These are phyloP conservation scores for Suricata suricatta DNA, from an alignment of 2,113 vertebrate species.

Conservation along the genomic window DNA sequence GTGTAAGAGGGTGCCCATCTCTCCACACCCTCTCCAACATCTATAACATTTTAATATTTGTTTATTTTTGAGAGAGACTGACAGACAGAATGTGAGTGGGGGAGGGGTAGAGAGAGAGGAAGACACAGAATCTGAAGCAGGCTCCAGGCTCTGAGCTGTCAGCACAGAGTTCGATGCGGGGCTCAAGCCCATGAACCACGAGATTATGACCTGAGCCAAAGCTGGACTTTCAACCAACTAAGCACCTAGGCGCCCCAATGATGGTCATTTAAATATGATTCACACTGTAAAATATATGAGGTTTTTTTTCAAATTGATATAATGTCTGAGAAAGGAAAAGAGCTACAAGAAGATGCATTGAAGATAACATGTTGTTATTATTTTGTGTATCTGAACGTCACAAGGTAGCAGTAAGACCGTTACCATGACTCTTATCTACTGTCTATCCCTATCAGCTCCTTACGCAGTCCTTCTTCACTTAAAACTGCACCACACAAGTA, in stretches of 20 bases:
- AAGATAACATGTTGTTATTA: neutral
- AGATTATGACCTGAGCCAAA: too few relatives aligned
- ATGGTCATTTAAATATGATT: neutral
- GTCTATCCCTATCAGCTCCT: neutral
- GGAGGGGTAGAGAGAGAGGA: too few relatives aligned
- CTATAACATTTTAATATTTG: too few relatives aligned
- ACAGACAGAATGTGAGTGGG: too few relatives aligned
- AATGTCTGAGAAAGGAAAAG: neutral
- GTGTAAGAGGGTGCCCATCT: too few relatives aligned
- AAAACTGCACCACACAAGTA: neutral
- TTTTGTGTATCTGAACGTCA: neutral
- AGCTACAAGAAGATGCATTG: neutral
- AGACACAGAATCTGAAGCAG: too few relatives aligned
- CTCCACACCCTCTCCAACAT: too few relatives aligned
- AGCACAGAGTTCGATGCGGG: too few relatives aligned
- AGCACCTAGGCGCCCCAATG: neutral
- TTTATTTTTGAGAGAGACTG: too few relatives aligned
- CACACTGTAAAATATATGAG: neutral
- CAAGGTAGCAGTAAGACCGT: too few relatives aligned
- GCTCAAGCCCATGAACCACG: accelerated
- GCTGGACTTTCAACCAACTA: too few relatives aligned
- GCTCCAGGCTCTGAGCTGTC: too few relatives aligned
- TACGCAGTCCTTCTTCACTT: neutral
- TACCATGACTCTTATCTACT: neutral
- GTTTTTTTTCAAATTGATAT: neutral